Base-by-base conservation (phyloP, 2,888 invertebrate species). In the Rhimphoctona megacephalus region DNA sequence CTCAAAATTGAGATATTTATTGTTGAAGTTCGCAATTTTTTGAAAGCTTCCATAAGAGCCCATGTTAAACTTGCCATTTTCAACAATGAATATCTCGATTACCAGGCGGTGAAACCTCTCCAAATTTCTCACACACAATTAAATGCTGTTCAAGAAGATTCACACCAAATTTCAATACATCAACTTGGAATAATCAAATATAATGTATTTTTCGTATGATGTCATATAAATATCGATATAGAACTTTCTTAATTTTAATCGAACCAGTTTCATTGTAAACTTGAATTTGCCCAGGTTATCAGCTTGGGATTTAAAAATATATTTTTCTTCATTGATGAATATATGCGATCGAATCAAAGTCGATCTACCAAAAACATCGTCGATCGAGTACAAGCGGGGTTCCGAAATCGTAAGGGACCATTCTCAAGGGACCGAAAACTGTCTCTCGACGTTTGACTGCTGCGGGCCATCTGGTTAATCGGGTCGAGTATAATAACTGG, bases 401-500 rank as follows among this genome's bases (percentile, higher is more conserved):
- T 36, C 61, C 69, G 49, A 52, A 61, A 69, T 69, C 49, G 70
- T 54, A 54, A 52, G 69, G 43, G 79, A 74, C 69, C 25, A 69
- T 74, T 70, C 46, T 30, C 74, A 25, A n/a, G 69, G n/a, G 61
- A 67, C n/a, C n/a, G 66, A 81, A 64, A 17, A 52, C 49, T 36
- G 17, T 14, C 17, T 46, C 43, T 33, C 69, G 74, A 76, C 6
- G 69, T 79, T 69, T 70, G 76, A 57, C 43, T 64, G 77, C 80
- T 83, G 25, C 86, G 36, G 66, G 73, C 86, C 80, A 77, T 86
- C 83, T 74, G 86, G 81, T 74, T 86, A 83, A 86, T 81, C 83
- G 80, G 83, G 86, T 86, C 83, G 83, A 81, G 83, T 64, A 86
- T 86, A 86, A 86, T 86, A 82, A 83, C 86, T 81, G 79, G 86